Evolutionary conservation across 2,888 invertebrate genomes (phyloP), one percentile per base, ranked within the genome.

Genomic region (Stenchaetothrips biformis): DNA sequence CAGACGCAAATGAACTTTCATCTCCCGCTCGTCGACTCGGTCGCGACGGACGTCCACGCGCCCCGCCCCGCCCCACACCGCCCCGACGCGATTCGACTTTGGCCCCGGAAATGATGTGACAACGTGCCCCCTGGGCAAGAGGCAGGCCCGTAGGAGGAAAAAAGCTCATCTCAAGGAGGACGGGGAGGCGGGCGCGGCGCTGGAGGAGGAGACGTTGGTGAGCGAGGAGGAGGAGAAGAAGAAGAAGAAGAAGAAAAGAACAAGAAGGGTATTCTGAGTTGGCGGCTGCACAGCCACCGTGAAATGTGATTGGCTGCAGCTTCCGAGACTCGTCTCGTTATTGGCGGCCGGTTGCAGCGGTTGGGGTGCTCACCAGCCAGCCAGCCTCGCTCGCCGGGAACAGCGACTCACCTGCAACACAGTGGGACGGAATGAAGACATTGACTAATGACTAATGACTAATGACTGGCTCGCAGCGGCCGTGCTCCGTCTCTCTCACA

Each of bases 201-300:
- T 78, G n/a, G 78, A 62, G 59, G 81, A 67, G 77, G 67, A 77
- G 77, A 37, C 53, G 79, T 27, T 77, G 27, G 48, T 59, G 59
- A 48, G 47, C 78, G 47, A 80, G 78, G 67, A 49, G 67, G 78
- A 49, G 49, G 47, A 80, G 53, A 48, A 27, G 77, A 48, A n/a
- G 21, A 79, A 74, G 49, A 77, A 80, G 74, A 77, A 80, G 77
- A 80, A 74, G 37, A 80, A 80, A 74, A 74, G 77, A 79, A 77
- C 18, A 77, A 77, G 21, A 77, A 11, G 74, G 21, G n/a, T n/a
- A n/a, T n/a, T n/a, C n/a, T n/a, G n/a, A n/a, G n/a, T n/a, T n/a
- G n/a, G n/a, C n/a, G n/a, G n/a, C n/a, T 11, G 53, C 53, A 18
- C 53, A 53, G 11, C 53, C 8, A 53, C 13, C 53, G 53, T 53